Evolutionary conservation across 2,113 vertebrate genomes (phyloP).

Genomic region (Micronycteris hirsuta): DNA sequence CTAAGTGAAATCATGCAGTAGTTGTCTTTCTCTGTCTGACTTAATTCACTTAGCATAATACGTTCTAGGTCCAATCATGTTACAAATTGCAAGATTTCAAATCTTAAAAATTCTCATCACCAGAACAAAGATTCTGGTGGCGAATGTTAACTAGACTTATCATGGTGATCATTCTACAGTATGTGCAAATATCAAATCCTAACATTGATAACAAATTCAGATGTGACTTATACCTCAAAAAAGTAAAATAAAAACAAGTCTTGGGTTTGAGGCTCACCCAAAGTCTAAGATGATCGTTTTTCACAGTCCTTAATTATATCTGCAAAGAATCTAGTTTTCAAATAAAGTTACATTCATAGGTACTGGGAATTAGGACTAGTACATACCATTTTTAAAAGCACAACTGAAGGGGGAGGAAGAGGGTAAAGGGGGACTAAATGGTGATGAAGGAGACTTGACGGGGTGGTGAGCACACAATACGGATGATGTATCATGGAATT

Average conservation of each 20-base stretch:
- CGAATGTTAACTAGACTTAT: not conserved
- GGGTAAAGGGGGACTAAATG: too few species aligned
- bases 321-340: not conserved
- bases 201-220: not conserved
- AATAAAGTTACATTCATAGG: not conserved
- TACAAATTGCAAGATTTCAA: too few species aligned
- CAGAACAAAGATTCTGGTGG: not conserved
- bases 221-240: not conserved
- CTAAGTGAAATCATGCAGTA: too few species aligned
- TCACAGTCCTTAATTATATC: not conserved
- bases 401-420: too few species aligned
- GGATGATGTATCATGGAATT: too few species aligned
- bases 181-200: not conserved
- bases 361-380: not conserved
- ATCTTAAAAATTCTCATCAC: too few species aligned
- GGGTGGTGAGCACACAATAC: not conserved
- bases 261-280: not conserved
- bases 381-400: not conserved
- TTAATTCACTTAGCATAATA: too few species aligned
- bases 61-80: too few species aligned
- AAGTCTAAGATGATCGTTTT: not conserved
- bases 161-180: not conserved
- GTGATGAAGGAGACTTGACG: too few species aligned
- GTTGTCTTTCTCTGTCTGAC: too few species aligned
- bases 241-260: not conserved